Base-by-base conservation (phyloP, 2,888 invertebrate genomes). In the Nymphalis polychloros region DNA sequence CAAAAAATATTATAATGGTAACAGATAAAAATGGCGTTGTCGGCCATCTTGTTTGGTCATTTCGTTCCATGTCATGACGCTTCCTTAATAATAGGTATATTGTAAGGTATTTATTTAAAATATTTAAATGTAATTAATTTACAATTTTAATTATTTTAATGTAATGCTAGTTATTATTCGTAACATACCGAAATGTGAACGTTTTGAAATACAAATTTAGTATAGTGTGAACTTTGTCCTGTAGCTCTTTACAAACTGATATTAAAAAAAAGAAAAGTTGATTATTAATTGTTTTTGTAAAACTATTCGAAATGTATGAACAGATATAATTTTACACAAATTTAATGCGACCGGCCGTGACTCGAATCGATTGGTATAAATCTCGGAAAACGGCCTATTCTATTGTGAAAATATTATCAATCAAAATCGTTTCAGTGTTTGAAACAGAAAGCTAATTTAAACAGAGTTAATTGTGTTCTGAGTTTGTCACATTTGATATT, bases 31-130 rank as follows among this genome's bases (percentile, higher is more conserved):
- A 16, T 63, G 57, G 35, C 59, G 48, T 49, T 55, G 67, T 53
- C 59, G 48, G 67, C 67, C 68, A 71, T 63, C 55, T 67, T 70
- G 69, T 76, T 73, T 70, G 77, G 66, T 55, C 35, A 65, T 57
- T 72, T 71, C 63, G 64, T 73, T 72, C 73, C 84, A 81, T 73
- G 72, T 77, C 73, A 82, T 78, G 78, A 85, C 80, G 87, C 87
- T 87, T 87, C 87, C 86, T 80, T 85, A 86, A 82, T 79, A 76
- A 75, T 83, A 80, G 76, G 46, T 71, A 78, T 78, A 79, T 78
- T 79, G 73, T 82, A 85, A 84, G 83, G 75, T 83, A 83, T 81
- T 79, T 82, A 81, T 83, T 81, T 78, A 77, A 77, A 78, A 75
- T 77, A 75, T 76, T 77, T 41, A 50, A 67, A 66, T 57, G 27